phyloP scores from a whole-genome alignment of 2,113 vertebrate species.

The Onychostruthus taczanowskii region DNA sequence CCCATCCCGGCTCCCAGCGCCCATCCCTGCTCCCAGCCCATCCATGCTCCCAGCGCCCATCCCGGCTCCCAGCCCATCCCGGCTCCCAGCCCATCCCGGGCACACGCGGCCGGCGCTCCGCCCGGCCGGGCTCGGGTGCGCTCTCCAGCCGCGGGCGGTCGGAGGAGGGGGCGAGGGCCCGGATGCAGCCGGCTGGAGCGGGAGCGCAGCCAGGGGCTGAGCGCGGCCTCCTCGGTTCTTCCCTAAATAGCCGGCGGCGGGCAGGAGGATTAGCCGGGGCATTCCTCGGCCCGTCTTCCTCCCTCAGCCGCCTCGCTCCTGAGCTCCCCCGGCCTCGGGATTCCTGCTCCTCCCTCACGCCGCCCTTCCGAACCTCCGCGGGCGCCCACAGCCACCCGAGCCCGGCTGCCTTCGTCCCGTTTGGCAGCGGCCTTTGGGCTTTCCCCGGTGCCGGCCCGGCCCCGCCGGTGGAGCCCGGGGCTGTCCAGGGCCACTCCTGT shows the following conservation, averaged over 20 bases:
- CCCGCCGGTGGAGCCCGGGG: background rate
- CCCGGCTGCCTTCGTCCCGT: background rate
- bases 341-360: background rate
- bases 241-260: constrained; percentile 31
- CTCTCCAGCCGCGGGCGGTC: background rate
- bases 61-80: too few species aligned
- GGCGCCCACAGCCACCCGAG: background rate
- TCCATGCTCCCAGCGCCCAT: too few species aligned
- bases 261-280: constrained; percentile 15
- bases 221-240: background rate
- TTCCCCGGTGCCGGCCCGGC: background rate
- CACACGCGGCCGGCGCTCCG: too few species aligned
- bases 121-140: too few species aligned
- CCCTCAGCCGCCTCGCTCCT: background rate
- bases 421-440: background rate
- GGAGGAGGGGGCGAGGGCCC: background rate
- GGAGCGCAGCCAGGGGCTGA: background rate
- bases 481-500: rapidly evolving
- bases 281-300: background rate
- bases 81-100: too few species aligned
- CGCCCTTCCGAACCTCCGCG: rapidly evolving
- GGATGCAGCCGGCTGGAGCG: background rate
- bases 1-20: too few species aligned
- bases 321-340: rapidly evolving
- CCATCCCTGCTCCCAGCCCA: too few species aligned